These are phyloP conservation scores for Napeogenes sylphis DNA, from an alignment of 2,888 invertebrate genomes.

Conservation along the genomic window DNA sequence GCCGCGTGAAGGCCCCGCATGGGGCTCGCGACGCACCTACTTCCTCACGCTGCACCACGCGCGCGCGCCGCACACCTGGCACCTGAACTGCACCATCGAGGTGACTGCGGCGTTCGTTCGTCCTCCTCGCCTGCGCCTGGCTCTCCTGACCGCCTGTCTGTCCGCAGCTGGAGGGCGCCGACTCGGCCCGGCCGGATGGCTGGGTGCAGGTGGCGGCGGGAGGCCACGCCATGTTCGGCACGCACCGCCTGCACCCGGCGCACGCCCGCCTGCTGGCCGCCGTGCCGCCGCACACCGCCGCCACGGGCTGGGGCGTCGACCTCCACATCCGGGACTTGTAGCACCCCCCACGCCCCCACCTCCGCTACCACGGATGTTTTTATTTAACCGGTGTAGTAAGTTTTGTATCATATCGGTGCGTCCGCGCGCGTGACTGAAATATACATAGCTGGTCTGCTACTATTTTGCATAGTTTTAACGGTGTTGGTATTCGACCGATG, in stretches of 20 bases:
- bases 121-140: neutral
- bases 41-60: constrained; percentile 35
- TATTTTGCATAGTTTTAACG: neutral
- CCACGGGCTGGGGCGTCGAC: constrained; percentile 83
- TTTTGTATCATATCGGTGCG: no score
- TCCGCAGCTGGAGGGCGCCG: constrained; percentile 5
- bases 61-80: constrained; percentile 15
- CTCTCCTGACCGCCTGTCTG: no score
- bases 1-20: constrained; percentile 28
- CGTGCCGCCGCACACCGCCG: constrained; percentile 81
- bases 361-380: no score
- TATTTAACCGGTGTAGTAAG: no score
- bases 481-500: neutral
- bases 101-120: constrained; percentile 63
- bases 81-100: constrained; percentile 47
- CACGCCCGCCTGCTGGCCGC: constrained; percentile 74
- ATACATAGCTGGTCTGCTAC: neutral
- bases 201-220: constrained; percentile 77
- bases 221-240: constrained; percentile 78
- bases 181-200: constrained; percentile 54
- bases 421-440: neutral
- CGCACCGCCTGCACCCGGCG: constrained; percentile 63
- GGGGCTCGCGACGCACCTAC: constrained; percentile 38
- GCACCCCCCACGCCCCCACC: constrained; percentile 19
- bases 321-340: constrained; percentile 77